Evolutionary conservation across 2,113 vertebrate genomes (phyloP).

Genomic region (Motacilla tschutschensis): DNA sequence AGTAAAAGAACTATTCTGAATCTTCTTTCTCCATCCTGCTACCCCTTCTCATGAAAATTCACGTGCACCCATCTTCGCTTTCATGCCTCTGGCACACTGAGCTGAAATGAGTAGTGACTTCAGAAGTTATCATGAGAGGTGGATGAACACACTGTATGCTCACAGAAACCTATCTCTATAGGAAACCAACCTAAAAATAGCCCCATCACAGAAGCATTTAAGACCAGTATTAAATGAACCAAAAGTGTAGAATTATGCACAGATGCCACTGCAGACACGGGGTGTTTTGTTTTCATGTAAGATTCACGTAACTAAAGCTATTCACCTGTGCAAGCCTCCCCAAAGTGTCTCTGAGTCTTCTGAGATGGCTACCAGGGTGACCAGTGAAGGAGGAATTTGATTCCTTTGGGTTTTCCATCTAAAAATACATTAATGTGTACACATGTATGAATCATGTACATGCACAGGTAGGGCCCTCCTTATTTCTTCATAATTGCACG

Average conservation of each 20-base stretch:
- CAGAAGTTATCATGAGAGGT: not conserved
- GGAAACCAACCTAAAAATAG: not conserved
- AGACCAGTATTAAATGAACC: not conserved
- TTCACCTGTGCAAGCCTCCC: not conserved
- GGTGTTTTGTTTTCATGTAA: not conserved
- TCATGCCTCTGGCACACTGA: not conserved
- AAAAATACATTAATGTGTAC: not conserved
- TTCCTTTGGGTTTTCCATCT: not conserved
- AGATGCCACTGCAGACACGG: not conserved
- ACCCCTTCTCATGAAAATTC: not conserved
- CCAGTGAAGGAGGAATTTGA: not conserved
- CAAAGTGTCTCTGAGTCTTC: not conserved
- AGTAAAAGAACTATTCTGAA: not conserved
- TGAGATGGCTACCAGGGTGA: not conserved
- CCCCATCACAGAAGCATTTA: not conserved
- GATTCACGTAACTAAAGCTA: not conserved
- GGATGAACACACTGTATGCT: not conserved
- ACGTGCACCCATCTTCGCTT: not conserved
- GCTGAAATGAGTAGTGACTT: not conserved
- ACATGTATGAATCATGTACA: not conserved
- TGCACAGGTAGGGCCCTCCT: not conserved
- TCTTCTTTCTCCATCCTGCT: not conserved
- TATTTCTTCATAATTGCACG: not conserved
- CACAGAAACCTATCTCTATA: not conserved
- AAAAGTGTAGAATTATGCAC: not conserved